A percentile compares a stretch with the other conserved stretches of the same genome.
Evolutionary conservation across 2,797 vertebrate species (phyloP).

Genomic region (Antennarius maculatus): DNA sequence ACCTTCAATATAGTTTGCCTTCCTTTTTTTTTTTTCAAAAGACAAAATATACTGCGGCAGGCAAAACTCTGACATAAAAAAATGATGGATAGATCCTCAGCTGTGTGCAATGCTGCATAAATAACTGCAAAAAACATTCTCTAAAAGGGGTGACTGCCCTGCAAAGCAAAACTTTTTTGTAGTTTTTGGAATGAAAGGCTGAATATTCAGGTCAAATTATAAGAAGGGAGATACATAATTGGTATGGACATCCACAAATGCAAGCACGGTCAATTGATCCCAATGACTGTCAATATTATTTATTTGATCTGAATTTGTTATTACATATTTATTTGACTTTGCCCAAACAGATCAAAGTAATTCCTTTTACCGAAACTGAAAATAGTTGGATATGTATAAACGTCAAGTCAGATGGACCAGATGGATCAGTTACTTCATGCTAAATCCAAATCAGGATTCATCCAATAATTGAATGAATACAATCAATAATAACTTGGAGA

Average conservation of each 20-base stretch:
- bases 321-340: no score
- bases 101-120: constrained; percentile 24
- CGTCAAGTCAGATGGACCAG: constrained; percentile 16
- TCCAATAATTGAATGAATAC: no score
- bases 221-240: constrained; percentile 17
- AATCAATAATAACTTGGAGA: no score
- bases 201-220: constrained; percentile 44
- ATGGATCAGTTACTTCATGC: background rate
- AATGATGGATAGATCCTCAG: constrained; percentile 50
- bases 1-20: constrained; percentile 48
- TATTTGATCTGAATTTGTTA: no score
- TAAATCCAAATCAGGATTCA: background rate
- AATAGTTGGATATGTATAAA: constrained; percentile 4
- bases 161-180: constrained; percentile 43
- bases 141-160: constrained; percentile 49
- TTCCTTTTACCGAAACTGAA: constrained; percentile 7
- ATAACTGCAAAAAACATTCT: constrained; percentile 12
- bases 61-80: constrained; percentile 34
- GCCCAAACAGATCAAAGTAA: constrained; percentile 17
- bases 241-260: constrained; percentile 7
- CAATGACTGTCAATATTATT: background rate
- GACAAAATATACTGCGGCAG: constrained; percentile 24
- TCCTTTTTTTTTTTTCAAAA: constrained; percentile 31
- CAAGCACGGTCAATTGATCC: constrained; percentile 3
- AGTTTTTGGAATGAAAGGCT: constrained; percentile 26